Evolutionary conservation across 2,888 invertebrate species (phyloP).

Genomic region (Strigamia crassipes): DNA sequence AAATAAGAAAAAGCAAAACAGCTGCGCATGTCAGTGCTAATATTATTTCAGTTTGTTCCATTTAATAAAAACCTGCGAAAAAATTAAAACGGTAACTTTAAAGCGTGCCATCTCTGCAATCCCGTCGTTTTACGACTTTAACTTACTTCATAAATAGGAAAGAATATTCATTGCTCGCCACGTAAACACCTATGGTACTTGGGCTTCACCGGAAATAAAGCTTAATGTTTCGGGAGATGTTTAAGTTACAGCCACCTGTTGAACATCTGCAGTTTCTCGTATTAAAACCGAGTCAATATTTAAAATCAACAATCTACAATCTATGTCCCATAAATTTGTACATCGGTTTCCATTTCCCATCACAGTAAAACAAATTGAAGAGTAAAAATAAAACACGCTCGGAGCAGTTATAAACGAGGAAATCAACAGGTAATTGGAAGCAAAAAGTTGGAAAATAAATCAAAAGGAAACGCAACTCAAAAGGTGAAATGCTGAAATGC

Average conservation of each 20-base stretch:
- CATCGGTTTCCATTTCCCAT: not conserved
- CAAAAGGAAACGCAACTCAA: not conserved
- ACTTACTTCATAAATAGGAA: not conserved
- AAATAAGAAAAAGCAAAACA: not conserved
- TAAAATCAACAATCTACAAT: not conserved
- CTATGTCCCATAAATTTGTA: not conserved
- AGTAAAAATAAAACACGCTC: not conserved
- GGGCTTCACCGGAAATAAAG: not conserved
- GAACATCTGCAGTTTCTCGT: conserved; percentile 10
- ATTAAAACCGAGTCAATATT: conserved; percentile 8
- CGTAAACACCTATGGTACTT: not conserved
- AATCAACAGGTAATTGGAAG: not conserved
- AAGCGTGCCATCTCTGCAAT: not conserved
- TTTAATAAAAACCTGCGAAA: not conserved
- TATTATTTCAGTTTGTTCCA: not conserved
- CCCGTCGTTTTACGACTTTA: not conserved
- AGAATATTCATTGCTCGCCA: not conserved
- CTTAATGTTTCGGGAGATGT: not conserved
- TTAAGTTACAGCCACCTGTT: conserved; percentile 23
- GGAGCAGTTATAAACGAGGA: not conserved
- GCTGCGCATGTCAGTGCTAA: not conserved
- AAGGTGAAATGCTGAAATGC: not conserved
- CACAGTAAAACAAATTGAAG: not conserved
- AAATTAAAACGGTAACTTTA: not conserved
- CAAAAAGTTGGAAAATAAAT: not conserved